Conservation (phyloP, 2,797 vertebrate genomes). For the Arrhamphus sclerolepis region DNA sequence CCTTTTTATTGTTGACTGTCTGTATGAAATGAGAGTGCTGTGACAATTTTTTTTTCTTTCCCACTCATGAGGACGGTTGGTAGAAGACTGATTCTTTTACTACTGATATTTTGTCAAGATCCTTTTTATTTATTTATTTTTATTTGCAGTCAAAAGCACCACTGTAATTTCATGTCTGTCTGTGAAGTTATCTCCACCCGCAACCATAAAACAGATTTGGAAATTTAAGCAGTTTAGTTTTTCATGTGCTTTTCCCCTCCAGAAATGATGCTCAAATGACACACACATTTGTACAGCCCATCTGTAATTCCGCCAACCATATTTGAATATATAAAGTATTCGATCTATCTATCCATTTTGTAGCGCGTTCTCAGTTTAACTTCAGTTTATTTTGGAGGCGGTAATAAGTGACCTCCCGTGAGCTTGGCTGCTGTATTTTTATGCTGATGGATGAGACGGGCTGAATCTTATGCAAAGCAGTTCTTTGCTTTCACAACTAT, state of each 20-base stretch:
- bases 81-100: constrained; percentile 3
- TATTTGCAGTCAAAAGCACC: too few species aligned
- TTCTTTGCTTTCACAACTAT: constrained; percentile 9
- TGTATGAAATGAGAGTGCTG: too few species aligned
- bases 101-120: constrained; percentile 15
- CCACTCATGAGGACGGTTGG: too few species aligned
- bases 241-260: neutral
- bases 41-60: too few species aligned
- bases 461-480: constrained; percentile 23
- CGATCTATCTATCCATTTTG: too few species aligned
- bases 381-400: neutral
- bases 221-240: neutral
- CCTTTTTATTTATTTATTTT: too few species aligned
- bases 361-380: too few species aligned
- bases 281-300: too few species aligned
- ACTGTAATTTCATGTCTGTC: constrained; percentile 10
- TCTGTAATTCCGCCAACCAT: neutral
- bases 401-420: constrained; percentile 8
- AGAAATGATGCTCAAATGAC: too few species aligned
- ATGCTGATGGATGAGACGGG: constrained; percentile 41
- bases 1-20: too few species aligned
- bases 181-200: constrained; percentile 5
- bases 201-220: constrained; percentile 1
- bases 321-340: neutral
- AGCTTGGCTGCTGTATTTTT: constrained; percentile 24